These are phyloP conservation scores for Thinocorus orbignyianus DNA, from an alignment of 2,113 vertebrate genomes.

Conservation along the genomic window DNA sequence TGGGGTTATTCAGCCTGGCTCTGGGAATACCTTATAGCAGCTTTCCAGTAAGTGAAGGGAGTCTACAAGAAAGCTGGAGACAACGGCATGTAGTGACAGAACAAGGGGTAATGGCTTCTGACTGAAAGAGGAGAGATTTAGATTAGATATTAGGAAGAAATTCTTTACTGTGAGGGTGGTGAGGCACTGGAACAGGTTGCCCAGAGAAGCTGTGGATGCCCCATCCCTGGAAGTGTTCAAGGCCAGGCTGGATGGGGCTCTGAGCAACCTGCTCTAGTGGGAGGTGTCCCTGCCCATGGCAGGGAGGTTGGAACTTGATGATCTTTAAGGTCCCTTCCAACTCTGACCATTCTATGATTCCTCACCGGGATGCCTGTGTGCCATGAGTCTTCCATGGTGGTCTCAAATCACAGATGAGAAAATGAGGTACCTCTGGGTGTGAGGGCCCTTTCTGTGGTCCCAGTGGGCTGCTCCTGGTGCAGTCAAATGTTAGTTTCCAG, in stretches of 20 bases:
- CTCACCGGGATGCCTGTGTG: background rate
- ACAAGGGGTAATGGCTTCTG: background rate
- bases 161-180: background rate
- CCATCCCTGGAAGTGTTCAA: background rate
- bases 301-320: background rate
- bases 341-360: background rate
- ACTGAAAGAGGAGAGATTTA: background rate
- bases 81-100: background rate
- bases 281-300: background rate
- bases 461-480: background rate
- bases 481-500: fast-evolving
- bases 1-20: background rate
- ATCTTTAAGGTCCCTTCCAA: background rate
- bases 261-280: background rate
- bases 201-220: background rate
- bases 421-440: background rate
- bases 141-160: background rate
- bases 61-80: background rate
- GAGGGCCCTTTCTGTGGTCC: fast-evolving
- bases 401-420: background rate
- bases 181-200: background rate
- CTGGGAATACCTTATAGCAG: background rate
- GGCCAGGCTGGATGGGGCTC: background rate
- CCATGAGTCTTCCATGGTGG: fast-evolving
- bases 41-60: background rate